A percentile compares a stretch with the other conserved stretches of the same genome.
phyloP scores from a whole-genome alignment of 2,113 vertebrate genomes.

The Actenoides hombroni region DNA sequence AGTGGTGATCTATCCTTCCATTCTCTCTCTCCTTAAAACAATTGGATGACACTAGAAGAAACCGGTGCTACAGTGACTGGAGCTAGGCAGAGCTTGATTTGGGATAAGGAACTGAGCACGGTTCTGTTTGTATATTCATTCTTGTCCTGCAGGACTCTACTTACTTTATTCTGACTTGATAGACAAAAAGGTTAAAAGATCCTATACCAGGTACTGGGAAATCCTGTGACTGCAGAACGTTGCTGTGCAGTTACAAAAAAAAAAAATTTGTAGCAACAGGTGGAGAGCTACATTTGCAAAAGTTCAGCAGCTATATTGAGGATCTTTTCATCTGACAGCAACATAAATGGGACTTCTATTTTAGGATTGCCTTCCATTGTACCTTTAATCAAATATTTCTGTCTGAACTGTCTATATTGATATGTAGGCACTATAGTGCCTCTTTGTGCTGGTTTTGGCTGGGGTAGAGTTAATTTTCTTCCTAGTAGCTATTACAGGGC shows the following conservation, averaged over 20 bases:
- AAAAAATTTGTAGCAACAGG: neutral
- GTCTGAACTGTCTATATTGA: neutral
- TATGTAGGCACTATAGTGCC: neutral
- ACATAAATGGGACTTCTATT: neutral
- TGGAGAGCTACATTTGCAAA: neutral
- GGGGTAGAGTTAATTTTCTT: neutral
- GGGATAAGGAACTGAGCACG: neutral
- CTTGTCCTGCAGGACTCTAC: neutral
- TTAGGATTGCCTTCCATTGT: neutral
- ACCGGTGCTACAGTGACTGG: neutral
- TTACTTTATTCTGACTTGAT: neutral
- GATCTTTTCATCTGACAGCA: neutral
- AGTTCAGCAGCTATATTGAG: neutral
- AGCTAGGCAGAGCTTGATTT: neutral
- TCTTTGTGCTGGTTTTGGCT: neutral
- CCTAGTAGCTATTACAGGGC: neutral
- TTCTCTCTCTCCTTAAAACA: neutral
- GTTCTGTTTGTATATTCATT: neutral
- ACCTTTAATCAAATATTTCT: neutral
- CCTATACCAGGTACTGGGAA: neutral
- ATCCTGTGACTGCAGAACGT: neutral
- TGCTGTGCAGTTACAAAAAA: neutral
- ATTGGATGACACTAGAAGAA: neutral
- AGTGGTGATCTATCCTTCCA: neutral
- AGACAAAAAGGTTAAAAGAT: neutral